Evolutionary conservation across 2,888 invertebrate species (phyloP), one percentile per base, ranked within the genome.

Genomic region (Ophion costatus): DNA sequence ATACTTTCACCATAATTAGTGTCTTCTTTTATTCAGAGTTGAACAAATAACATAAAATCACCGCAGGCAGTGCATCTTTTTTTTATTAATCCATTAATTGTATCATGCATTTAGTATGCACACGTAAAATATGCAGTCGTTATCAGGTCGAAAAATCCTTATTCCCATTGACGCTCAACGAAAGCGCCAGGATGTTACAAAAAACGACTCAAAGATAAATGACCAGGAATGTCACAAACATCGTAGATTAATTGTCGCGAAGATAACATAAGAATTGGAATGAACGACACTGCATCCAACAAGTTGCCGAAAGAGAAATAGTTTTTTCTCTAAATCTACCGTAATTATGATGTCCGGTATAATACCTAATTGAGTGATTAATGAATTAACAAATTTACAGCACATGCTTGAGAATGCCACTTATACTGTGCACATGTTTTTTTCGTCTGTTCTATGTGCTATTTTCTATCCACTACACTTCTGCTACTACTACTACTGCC

Each of bases 361-460:
- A 29, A 61, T 70, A 56, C 63, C 59, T 78, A 73, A 73, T 80
- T 56, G 24, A 75, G 71, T 61, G 56, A 79, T 74, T 80, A 51
- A 75, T 82, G 56, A 73, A 75, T 79, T 61, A 45, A 57, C 75
- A 76, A 66, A 79, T 85, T 83, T 78, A 64, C 86, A 88, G 91
- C 92, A 92, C 84, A 86, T 88, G 93, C 93, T 93, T 93, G 90
- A 90, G 93, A 93, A 93, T 93, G 93, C 92, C 89, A 93, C 92
- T 93, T 92, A 93, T 90, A 93, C 93, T 92, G 90, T 92, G 92
- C 92, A 93, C 92, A 89, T 91, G 89, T 90, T 91, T 93, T 85
- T 85, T 92, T 92, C 91, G 90, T 93, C 93, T 93, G 93, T 93
- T 93, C 93, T 93, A 93, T 93, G 93, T 94, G 91, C 92, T 92